phyloP scores from a whole-genome alignment of 2,797 vertebrate genomes.

The Manis crassicaudata region DNA sequence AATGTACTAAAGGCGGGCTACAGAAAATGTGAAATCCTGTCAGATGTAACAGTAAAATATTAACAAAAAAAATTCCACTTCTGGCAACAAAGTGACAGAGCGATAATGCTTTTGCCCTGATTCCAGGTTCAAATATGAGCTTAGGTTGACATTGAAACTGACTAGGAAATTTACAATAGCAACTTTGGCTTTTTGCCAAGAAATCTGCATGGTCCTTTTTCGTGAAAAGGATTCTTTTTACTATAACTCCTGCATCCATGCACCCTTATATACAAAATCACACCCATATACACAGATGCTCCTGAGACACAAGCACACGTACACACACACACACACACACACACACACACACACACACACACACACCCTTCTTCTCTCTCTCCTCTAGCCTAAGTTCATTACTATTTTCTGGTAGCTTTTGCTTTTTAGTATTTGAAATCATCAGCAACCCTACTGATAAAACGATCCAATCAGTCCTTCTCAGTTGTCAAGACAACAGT shows the following conservation, averaged over 20 bases:
- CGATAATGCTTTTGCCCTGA: conserved; percentile 95
- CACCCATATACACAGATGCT: background rate
- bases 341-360: background rate
- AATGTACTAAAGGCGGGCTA: conserved; percentile 96
- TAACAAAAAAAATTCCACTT: conserved; percentile 89
- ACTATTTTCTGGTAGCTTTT: conserved; percentile 83
- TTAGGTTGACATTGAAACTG: conserved; percentile 87
- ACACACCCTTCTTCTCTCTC: background rate
- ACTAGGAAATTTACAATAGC: conserved; percentile 87
- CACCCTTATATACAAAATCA: background rate
- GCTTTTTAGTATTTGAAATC: conserved; percentile 84
- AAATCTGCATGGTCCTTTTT: conserved; percentile 84
- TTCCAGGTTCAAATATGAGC: conserved; percentile 93
- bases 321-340: background rate
- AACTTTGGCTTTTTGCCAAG: conserved; percentile 87
- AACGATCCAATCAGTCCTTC: conserved; percentile 88
- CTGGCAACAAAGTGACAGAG: conserved; percentile 91
- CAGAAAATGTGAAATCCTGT: conserved; percentile 99
- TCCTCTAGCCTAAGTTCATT: conserved; percentile 77
- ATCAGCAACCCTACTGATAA: conserved; percentile 86
- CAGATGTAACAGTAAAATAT: conserved; percentile 97
- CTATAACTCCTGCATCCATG: conserved; percentile 59
- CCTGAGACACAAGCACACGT: background rate
- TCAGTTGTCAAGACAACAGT: conserved; percentile 90
- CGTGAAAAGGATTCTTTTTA: conserved; percentile 76